Conservation (phyloP, 2,113 vertebrate genomes). For the Scomber colias region DNA sequence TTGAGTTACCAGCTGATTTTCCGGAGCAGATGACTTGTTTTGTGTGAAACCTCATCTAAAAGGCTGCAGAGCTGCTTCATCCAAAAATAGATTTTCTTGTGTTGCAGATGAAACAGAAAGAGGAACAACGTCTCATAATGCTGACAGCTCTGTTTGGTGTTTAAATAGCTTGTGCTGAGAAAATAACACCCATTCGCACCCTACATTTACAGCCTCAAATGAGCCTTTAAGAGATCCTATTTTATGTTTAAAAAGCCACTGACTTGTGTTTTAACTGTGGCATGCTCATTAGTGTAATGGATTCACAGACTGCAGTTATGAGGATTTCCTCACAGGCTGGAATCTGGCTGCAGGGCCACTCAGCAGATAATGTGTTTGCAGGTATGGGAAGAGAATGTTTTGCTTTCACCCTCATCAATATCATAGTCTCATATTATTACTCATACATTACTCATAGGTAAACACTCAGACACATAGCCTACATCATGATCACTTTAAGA, state of each 20-base stretch:
- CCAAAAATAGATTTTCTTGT: slow-evolving; percentile 67
- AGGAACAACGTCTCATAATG: slow-evolving; percentile 18
- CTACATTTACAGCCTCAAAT: neutral
- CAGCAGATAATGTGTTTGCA: neutral
- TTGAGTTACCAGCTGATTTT: slow-evolving; percentile 7
- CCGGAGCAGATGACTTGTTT: too few relatives aligned
- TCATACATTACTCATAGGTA: neutral
- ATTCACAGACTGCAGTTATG: slow-evolving; percentile 24
- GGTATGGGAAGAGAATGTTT: neutral
- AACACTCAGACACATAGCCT: neutral
- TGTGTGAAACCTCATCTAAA: too few relatives aligned
- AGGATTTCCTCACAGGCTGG: slow-evolving; percentile 2
- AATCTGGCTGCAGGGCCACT: slow-evolving; percentile 26
- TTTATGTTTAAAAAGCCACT: neutral
- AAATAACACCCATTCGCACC: neutral
- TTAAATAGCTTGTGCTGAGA: neutral
- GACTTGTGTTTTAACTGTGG: neutral
- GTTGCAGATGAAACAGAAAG: slow-evolving; percentile 25
- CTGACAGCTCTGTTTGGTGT: neutral
- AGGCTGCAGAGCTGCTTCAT: neutral
- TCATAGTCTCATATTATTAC: too few relatives aligned
- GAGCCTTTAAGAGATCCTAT: neutral
- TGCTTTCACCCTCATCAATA: neutral
- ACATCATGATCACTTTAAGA: neutral
- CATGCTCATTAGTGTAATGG: slow-evolving; percentile 16